Percentiles rank a stretch among this genome's conserved stretches.
Conservation (phyloP, 2,888 invertebrate species). For the Pandemis heparana region DNA sequence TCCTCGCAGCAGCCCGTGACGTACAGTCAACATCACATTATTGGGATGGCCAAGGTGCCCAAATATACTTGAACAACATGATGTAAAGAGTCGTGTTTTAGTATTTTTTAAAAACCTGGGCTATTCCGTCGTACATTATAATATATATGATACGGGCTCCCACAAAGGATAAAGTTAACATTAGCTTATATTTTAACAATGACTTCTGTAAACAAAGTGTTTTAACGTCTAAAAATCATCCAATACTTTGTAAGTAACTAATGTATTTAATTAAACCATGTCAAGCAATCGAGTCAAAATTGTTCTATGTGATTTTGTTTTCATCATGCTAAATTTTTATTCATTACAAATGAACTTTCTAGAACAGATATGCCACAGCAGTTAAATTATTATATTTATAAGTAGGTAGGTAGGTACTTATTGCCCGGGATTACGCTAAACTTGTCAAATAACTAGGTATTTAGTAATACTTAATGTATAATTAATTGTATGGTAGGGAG, state of each 20-base stretch:
- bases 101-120: not conserved
- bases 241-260: not conserved
- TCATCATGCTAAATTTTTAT: not conserved
- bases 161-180: not conserved
- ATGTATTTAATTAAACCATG: not conserved
- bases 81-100: not conserved
- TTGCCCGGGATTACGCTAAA: not conserved
- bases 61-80: not conserved
- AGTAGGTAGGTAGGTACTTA: not conserved
- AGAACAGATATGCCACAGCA: not conserved
- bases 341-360: not conserved
- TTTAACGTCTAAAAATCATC: not conserved
- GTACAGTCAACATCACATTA: not conserved
- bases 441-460: conserved; percentile 19
- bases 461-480: conserved; percentile 14
- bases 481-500: conserved; percentile 28
- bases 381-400: not conserved
- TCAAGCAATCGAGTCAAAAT: not conserved
- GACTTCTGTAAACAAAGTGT: not conserved
- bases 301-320: not conserved
- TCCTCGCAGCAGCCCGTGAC: not conserved
- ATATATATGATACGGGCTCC: not conserved
- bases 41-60: not conserved
- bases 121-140: not conserved
- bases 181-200: not conserved